These are phyloP conservation scores for Oegoconia quadripuncta DNA, from an alignment of 2,888 invertebrate genomes.

Conservation along the genomic window DNA sequence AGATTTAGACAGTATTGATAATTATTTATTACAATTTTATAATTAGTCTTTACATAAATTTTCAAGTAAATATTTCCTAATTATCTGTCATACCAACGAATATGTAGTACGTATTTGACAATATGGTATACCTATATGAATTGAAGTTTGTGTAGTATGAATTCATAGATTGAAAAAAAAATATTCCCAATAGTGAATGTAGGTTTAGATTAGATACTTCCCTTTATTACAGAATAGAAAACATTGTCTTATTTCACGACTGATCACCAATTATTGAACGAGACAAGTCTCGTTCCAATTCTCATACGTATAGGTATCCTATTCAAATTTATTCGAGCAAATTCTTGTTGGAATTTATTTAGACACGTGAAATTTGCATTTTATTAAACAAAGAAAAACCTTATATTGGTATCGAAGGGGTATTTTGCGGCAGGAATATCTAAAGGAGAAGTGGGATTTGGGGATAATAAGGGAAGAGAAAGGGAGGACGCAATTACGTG, in stretches of 20 bases:
- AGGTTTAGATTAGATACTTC: conserved; percentile 4
- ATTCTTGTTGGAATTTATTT: conserved; percentile 28
- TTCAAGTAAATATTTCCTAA: too few species aligned
- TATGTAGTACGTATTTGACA: too few species aligned
- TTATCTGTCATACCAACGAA: too few species aligned
- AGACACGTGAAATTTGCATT: conserved; percentile 20
- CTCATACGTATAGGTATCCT: conserved; percentile 30
- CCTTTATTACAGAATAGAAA: conserved; percentile 1
- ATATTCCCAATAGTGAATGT: too few species aligned
- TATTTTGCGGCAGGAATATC: conserved; percentile 27
- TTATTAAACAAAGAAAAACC: conserved; percentile 13
- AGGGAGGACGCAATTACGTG: conserved; percentile 53
- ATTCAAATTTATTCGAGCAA: conserved; percentile 48
- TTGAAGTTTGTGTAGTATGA: too few species aligned
- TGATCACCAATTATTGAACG: conserved; percentile 11
- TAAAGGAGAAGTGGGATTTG: conserved; percentile 29
- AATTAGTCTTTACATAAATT: too few species aligned
- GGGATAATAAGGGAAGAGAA: conserved; percentile 31
- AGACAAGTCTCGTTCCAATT: conserved; percentile 18
- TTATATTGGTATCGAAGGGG: not conserved
- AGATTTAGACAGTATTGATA: too few species aligned
- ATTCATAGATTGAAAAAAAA: too few species aligned
- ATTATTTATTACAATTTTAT: too few species aligned
- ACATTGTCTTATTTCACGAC: not conserved
- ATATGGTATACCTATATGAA: too few species aligned